Evolutionary conservation across 1,140 invertebrate species (phyloP), one percentile per base, ranked within the genome.

Genomic region (Zaprionus africanus): DNA sequence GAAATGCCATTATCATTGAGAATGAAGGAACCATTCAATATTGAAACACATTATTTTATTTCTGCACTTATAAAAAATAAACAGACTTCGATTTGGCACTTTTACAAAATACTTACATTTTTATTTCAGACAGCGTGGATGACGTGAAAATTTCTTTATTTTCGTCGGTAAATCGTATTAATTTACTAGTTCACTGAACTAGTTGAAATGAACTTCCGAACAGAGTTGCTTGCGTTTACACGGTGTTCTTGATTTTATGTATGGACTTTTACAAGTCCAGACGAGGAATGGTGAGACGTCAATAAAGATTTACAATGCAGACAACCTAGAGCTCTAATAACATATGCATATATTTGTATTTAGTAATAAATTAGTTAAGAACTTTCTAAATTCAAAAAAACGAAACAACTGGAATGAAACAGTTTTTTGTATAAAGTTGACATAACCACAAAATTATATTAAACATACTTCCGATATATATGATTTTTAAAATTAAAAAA

Each of bases 71-170:
- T n/a, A 63, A 57, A 22, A n/a, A 36, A 62, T 26, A 51, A 41
- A 46, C 7, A 46, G 5, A 28, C 34, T 13, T 19, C n/a, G 26
- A 61, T 53, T 70, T 36, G 19, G 12, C 12, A 51, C 74, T 73
- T 19, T 19, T 57, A 57, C 54, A 64, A 49, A 76, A 66, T 73
- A 79, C 78, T 79, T 54, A 79, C 78, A 73, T 65, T 53, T 56
- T 73, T 77, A 67, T 73, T 38, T 62, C 63, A 67, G 65, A 74
- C 76, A 75, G 78, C 78, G 78, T 79, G 78, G 76, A 79, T 79
- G 78, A 79, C 78, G 74, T 79, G 78, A 79, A 79, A 78, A 67
- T 67, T 74, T 78, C 49, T 54, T 77, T 79, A 66, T 73, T 77
- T 79, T 73, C 56, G 31, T 77, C 67, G 68, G 53, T 67, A 69